A percentile compares a stretch with the other conserved stretches of the same genome.
phyloP scores from a whole-genome alignment of 2,797 vertebrate species.

The Catamblyrhynchus diadema region DNA sequence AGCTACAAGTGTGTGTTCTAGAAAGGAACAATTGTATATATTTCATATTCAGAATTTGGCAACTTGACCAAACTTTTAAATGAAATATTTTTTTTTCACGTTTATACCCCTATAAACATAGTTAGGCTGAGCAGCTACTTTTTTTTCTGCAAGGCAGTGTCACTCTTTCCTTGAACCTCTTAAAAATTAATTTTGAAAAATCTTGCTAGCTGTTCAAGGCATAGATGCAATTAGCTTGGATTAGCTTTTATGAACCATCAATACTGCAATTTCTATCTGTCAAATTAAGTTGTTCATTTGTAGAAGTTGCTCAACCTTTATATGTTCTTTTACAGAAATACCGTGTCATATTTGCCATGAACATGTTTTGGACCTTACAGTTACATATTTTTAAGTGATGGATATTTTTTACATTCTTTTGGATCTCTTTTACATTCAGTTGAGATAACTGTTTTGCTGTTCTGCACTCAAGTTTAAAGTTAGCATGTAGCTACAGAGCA shows the following conservation, averaged over 20 bases:
- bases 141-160: not conserved
- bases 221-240: not conserved
- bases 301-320: not conserved
- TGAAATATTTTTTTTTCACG: not conserved
- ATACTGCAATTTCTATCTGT: not conserved
- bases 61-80: not conserved
- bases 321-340: not conserved
- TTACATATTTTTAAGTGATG: not conserved
- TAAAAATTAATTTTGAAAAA: not conserved
- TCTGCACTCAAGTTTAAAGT: not conserved
- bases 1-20: not conserved
- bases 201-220: not conserved
- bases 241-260: constrained; percentile 8
- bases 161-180: not conserved
- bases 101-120: not conserved
- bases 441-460: not conserved
- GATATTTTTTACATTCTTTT: not conserved
- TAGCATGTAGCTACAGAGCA: not conserved
- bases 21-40: not conserved
- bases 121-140: not conserved
- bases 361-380: not conserved
- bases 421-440: not conserved
- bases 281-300: not conserved
- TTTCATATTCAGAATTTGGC: not conserved
- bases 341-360: not conserved